phyloP scores from a whole-genome alignment of 2,888 invertebrate species.

The Odiellus spinosus region DNA sequence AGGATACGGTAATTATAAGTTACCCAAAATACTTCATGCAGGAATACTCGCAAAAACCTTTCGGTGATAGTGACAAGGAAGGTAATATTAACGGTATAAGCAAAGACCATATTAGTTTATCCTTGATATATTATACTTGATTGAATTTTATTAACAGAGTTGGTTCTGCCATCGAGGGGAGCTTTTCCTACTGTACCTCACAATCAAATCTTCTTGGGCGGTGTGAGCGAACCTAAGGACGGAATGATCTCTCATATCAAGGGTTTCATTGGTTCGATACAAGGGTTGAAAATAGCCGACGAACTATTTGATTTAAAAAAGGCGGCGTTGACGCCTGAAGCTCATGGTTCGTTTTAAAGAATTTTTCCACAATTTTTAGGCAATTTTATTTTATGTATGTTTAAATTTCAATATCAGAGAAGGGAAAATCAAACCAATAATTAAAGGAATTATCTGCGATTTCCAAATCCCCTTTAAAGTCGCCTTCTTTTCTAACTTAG shows the following conservation, averaged over 20 bases:
- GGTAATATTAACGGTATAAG: too few relatives aligned
- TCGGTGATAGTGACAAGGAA: constrained; percentile 35
- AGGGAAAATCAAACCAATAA: too few relatives aligned
- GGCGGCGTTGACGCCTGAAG: too few relatives aligned
- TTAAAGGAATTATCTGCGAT: too few relatives aligned
- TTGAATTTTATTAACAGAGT: constrained; percentile 43
- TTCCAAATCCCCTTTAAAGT: too few relatives aligned
- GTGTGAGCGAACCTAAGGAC: constrained; percentile 40
- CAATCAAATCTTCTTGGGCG: constrained; percentile 68
- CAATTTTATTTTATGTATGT: too few relatives aligned
- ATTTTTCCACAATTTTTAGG: too few relatives aligned
- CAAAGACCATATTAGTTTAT: too few relatives aligned
- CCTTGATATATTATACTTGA: too few relatives aligned
- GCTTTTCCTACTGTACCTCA: constrained; percentile 61
- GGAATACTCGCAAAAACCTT: constrained; percentile 68
- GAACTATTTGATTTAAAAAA: constrained; percentile 28
- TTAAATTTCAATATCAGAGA: too few relatives aligned
- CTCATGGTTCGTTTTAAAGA: too few relatives aligned
- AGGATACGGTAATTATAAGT: constrained; percentile 50
- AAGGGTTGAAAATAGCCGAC: constrained; percentile 69
- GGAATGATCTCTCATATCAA: constrained; percentile 47
- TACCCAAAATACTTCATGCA: constrained; percentile 52
- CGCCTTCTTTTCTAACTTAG: too few relatives aligned
- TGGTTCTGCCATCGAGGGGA: constrained; percentile 59
- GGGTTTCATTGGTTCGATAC: constrained; percentile 70